Percentiles rank a stretch among this genome's conserved stretches.
phyloP scores from a whole-genome alignment of 1,140 invertebrate genomes.

The Drosophila mayri region DNA sequence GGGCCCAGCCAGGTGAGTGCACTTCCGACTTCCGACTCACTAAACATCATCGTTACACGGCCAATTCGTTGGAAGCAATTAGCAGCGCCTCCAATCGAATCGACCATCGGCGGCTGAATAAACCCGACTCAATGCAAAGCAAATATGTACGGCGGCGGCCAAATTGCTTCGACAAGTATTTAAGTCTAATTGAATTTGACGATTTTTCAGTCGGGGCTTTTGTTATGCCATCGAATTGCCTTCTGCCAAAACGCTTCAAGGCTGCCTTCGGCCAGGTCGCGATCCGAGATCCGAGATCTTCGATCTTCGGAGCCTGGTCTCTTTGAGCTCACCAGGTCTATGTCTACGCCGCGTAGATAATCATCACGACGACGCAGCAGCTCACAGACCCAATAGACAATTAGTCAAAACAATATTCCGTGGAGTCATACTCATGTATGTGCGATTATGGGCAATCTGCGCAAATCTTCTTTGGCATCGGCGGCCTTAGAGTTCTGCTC shows the following conservation, averaged over 20 bases:
- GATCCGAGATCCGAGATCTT: constrained; percentile 9
- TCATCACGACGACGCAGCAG: constrained; percentile 62
- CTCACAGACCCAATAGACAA: constrained; percentile 52
- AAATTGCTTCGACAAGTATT: constrained; percentile 81
- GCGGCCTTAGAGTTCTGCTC: constrained; percentile 62
- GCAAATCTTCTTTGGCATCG: constrained; percentile 79
- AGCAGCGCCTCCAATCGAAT: constrained; percentile 41
- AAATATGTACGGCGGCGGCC: constrained; percentile 56
- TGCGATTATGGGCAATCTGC: constrained; percentile 72
- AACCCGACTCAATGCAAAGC: constrained; percentile 79
- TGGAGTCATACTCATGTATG: constrained; percentile 27
- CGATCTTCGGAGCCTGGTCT: constrained; percentile 47
- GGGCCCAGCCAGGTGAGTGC: constrained; percentile 23
- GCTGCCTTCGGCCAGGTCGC: constrained; percentile 47
- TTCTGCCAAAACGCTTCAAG: constrained; percentile 77
- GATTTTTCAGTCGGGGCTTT: constrained; percentile 51
- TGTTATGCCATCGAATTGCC: constrained; percentile 28
- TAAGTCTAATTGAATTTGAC: constrained; percentile 83
- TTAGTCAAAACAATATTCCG: constrained; percentile 79
- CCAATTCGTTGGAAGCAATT: constrained; percentile 68
- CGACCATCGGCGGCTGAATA: constrained; percentile 56
- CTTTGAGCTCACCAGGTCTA: neutral
- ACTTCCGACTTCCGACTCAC: constrained; percentile 69
- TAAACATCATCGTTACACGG: constrained; percentile 56
- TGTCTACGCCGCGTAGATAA: constrained; percentile 52